Evolutionary conservation across 2,113 vertebrate genomes (phyloP).

Genomic region (Chamaetylas fuelleborni): DNA sequence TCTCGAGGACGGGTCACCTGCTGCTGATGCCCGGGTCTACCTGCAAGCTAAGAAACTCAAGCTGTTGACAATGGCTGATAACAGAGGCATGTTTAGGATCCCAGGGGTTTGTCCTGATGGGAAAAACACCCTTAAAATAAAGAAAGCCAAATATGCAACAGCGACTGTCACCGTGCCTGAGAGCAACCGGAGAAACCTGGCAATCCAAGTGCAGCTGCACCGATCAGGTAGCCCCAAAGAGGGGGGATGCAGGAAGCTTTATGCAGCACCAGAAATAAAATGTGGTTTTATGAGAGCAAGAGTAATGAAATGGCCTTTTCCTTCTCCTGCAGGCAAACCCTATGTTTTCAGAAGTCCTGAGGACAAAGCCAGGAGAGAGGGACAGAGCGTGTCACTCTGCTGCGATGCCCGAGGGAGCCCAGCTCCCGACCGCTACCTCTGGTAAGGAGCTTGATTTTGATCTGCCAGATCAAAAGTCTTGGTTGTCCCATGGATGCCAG

Average conservation of each 20-base stretch:
- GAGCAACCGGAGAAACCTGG: slow-evolving; percentile 72
- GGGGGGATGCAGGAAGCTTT: background rate
- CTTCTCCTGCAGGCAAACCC: slow-evolving; percentile 81
- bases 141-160: slow-evolving; percentile 80
- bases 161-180: slow-evolving; percentile 68
- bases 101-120: slow-evolving; percentile 90
- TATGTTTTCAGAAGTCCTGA: slow-evolving; percentile 83
- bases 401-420: slow-evolving; percentile 86
- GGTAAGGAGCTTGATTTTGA: slow-evolving; percentile 70
- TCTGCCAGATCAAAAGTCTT: background rate
- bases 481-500: background rate
- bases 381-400: slow-evolving; percentile 87
- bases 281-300: background rate
- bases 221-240: slow-evolving; percentile 80
- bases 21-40: slow-evolving; percentile 79
- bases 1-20: slow-evolving; percentile 82
- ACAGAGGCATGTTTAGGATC: slow-evolving; percentile 85
- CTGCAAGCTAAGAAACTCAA: slow-evolving; percentile 71
- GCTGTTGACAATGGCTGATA: slow-evolving; percentile 81
- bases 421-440: slow-evolving; percentile 83
- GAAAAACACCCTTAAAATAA: slow-evolving; percentile 82
- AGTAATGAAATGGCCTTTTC: background rate
- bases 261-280: background rate
- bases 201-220: slow-evolving; percentile 82
- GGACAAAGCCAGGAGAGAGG: slow-evolving; percentile 82